phyloP scores from a whole-genome alignment of 2,113 vertebrate genomes.

The Thunnus maccoyii region DNA sequence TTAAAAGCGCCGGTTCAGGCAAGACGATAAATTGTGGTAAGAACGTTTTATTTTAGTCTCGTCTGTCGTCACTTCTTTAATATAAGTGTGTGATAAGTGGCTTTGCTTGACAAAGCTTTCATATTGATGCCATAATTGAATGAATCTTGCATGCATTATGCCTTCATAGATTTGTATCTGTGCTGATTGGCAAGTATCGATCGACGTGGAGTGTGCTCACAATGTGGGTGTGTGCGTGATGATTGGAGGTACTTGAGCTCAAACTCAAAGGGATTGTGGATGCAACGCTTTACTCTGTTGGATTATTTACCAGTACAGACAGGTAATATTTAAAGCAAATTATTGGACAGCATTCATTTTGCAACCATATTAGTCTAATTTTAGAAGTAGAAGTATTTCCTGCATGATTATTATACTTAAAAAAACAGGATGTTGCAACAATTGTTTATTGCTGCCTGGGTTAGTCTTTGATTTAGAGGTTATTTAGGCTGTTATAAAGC shows the following conservation, averaged over 20 bases:
- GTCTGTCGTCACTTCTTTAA: not conserved
- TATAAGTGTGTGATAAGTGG: constrained; percentile 18
- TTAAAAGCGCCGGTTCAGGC: not conserved
- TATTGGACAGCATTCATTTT: not conserved
- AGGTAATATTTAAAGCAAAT: constrained; percentile 41
- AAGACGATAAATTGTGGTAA: not conserved
- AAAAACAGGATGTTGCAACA: not conserved
- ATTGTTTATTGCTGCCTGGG: not conserved
- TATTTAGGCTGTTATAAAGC: not conserved
- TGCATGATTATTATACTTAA: constrained; percentile 9
- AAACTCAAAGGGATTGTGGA: constrained; percentile 31
- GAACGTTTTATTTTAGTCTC: not conserved
- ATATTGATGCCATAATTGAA: constrained; percentile 33
- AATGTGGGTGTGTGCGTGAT: constrained; percentile 35
- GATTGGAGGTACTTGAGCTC: constrained; percentile 25
- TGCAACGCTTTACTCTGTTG: constrained; percentile 24
- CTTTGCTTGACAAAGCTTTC: not conserved
- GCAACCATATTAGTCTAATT: too few species aligned
- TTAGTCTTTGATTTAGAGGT: not conserved
- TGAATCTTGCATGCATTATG: constrained; percentile 20
- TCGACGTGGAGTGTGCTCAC: constrained; percentile 39
- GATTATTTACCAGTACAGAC: constrained; percentile 40
- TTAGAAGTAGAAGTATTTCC: not conserved
- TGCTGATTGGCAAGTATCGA: constrained; percentile 52
- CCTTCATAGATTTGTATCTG: constrained; percentile 5